Evolutionary conservation across 2,888 invertebrate species (phyloP), one percentile per base, ranked within the genome.

Genomic region (Automeris io): DNA sequence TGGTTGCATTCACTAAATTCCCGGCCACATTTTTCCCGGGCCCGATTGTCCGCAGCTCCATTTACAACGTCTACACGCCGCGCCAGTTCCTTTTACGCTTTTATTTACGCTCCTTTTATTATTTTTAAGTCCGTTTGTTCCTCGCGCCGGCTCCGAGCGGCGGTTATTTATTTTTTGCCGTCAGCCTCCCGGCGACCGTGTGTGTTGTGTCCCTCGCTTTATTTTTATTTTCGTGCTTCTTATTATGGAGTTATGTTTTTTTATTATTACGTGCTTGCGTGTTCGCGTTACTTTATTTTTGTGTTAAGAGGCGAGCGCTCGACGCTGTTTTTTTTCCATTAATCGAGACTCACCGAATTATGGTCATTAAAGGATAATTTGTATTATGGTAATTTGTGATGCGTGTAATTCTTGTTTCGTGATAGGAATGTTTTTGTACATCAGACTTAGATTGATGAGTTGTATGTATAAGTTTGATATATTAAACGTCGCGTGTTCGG

Each of bases 361-460:
- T 83, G 80, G 80, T 86, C 81, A 86, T 86, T 85, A 86, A 80
- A 82, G 81, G 78, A 85, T 85, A 86, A 85, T 86, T 85, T 86
- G 85, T 86, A 82, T 85, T 79, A 83, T 79, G 82, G 80, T 85
- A 79, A 85, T 85, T 78, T 83, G 66, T 77, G 80, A 79, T 79
- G 85, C 82, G 76, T 83, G 78, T 86, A 82, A 86, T 83, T 83
- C 77, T 77, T 73, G 79, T 79, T 78, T 78, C 81, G 78, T 83
- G 79, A 78, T 82, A 78, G 74, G 72, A 76, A 75, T 74, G 73
- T 77, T 82, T 74, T 79, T 73, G 57, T 74, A 53, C 41, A n/a
- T 29, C 52, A 57, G 62, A 61, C 64, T 61, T 59, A 70, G 74
- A 80, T 82, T 79, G 74, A 82, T 78, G 76, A 62, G 58, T 61